Conservation (phyloP, 2,797 vertebrate genomes). For the Rhinoraja longicauda region DNA sequence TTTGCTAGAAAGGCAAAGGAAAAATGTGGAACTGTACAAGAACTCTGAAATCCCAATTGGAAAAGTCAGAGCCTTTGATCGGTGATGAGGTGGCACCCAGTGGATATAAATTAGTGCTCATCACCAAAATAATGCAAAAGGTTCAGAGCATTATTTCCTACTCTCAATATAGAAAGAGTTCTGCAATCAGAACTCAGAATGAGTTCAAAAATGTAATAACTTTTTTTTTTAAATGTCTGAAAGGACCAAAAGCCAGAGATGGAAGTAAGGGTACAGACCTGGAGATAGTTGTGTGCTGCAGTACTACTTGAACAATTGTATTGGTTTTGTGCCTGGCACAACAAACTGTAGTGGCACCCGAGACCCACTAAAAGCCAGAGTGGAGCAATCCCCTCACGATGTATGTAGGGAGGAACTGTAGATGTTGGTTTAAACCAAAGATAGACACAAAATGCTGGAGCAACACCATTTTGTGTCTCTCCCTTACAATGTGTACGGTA, state of each 20-base stretch:
- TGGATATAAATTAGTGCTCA: not conserved
- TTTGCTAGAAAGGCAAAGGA: not conserved
- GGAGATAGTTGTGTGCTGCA: no score
- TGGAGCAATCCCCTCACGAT: no score
- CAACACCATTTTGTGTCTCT: no score
- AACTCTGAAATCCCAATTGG: not conserved
- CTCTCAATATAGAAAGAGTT: not conserved
- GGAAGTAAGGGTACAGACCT: not conserved
- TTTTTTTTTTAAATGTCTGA: no score
- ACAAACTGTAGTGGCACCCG: no score
- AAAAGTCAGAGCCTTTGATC: not conserved
- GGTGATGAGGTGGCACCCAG: not conserved
- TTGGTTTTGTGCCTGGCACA: no score
- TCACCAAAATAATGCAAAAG: not conserved
- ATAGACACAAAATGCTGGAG: no score
- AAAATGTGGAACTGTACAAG: not conserved
- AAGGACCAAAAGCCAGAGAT: not conserved
- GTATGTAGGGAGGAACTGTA: no score
- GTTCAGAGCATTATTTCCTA: not conserved
- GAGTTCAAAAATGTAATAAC: not conserved
- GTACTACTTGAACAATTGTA: no score
- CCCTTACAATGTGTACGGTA: no score
- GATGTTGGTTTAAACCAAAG: no score
- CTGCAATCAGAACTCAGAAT: not conserved
- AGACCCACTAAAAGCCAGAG: no score